phyloP scores from a whole-genome alignment of 2,113 vertebrate genomes.

The Platichthys stellatus region DNA sequence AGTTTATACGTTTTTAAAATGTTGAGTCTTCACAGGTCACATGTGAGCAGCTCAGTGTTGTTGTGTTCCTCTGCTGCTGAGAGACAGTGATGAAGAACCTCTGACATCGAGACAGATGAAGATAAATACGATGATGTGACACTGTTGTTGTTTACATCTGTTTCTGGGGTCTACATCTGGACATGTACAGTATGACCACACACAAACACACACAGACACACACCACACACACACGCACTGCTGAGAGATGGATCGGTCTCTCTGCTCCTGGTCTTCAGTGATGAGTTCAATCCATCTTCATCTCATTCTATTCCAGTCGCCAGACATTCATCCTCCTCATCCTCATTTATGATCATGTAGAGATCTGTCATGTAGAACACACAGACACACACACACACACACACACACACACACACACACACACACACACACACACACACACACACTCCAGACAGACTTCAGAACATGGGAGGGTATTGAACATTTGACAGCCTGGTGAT shows the following conservation, averaged over 20 bases:
- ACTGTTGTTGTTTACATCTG: not conserved
- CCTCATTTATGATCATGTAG: conserved; percentile 41
- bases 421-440: not conserved
- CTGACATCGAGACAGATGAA: conserved; percentile 11
- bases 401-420: not conserved
- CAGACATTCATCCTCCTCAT: conserved; percentile 21
- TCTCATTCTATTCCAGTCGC: not conserved
- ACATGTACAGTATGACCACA: not conserved
- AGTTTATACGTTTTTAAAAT: not conserved
- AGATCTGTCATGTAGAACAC: conserved; percentile 10
- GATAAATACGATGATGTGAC: not conserved
- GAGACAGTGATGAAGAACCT: not conserved
- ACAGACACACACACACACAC: conserved; percentile 3
- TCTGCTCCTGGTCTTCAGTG: not conserved
- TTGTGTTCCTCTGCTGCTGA: not conserved
- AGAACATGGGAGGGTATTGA: too few relatives aligned
- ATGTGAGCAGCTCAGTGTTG: not conserved
- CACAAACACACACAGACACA: not conserved
- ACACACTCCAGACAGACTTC: too few relatives aligned
- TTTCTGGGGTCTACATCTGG: not conserved
- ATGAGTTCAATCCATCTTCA: conserved; percentile 51
- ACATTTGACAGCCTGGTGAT: too few relatives aligned
- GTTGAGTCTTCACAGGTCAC: not conserved
- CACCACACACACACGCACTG: not conserved
- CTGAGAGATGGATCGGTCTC: conserved; percentile 30